Percentiles rank a stretch among this genome's conserved stretches.
These are phyloP conservation scores for Maniola hyperantus DNA, from an alignment of 2,888 invertebrate species.

Conservation along the genomic window DNA sequence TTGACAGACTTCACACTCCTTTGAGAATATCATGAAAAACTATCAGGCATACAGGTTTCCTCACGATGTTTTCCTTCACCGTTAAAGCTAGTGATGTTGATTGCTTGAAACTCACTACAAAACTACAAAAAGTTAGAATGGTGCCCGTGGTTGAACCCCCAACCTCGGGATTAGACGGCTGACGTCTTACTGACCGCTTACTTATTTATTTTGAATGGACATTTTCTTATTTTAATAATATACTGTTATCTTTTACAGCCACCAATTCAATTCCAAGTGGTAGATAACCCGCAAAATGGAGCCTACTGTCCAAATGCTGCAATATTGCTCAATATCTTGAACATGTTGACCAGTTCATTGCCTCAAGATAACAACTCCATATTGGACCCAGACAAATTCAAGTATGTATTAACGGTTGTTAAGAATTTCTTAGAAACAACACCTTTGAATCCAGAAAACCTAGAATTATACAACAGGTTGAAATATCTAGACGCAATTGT, in stretches of 20 bases:
- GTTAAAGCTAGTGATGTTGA: no score
- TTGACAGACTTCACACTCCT: no score
- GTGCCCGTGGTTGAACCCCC: no score
- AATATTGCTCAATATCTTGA: slow-evolving; percentile 28
- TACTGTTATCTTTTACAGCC: neutral
- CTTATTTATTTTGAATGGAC: no score
- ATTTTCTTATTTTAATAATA: neutral
- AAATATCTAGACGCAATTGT: slow-evolving; percentile 15
- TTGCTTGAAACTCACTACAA: no score
- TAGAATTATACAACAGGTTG: neutral
- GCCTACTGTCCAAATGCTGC: slow-evolving; percentile 31
- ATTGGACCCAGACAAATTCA: slow-evolving; percentile 26
- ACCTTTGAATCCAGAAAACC: slow-evolving; percentile 5
- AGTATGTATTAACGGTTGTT: slow-evolving; percentile 29
- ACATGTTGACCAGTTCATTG: slow-evolving; percentile 19
- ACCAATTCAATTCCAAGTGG: neutral
- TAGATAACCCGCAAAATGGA: neutral
- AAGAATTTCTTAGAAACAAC: slow-evolving; percentile 24
- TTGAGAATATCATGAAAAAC: no score
- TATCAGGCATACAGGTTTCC: no score
- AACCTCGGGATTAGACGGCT: no score
- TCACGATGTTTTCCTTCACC: no score
- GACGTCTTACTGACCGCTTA: no score
- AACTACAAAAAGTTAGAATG: no score
- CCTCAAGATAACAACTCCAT: slow-evolving; percentile 2